Evolutionary conservation across 2,888 invertebrate genomes (phyloP).

Genomic region (Diaprepes abbreviatus): DNA sequence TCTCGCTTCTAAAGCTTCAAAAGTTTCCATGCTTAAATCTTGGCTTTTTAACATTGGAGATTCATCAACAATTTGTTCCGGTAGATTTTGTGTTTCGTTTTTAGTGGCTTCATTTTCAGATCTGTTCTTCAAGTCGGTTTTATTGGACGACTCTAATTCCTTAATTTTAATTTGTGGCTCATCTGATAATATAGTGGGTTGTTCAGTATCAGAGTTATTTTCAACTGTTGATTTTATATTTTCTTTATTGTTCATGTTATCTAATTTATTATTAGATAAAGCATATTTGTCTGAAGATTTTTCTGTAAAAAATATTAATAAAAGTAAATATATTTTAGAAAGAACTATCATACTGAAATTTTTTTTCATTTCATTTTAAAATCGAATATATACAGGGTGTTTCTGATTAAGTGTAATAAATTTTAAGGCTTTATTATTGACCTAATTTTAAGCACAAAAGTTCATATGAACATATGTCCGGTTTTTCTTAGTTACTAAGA

Average conservation of each 20-base stretch:
- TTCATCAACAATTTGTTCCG: neutral
- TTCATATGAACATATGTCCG: too few relatives aligned
- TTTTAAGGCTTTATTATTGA: too few relatives aligned
- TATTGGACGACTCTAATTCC: neutral
- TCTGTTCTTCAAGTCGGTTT: too few relatives aligned
- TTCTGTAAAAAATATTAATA: conserved; percentile 8
- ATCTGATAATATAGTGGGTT: neutral
- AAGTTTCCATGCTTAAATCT: conserved; percentile 63
- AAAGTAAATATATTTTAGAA: too few relatives aligned
- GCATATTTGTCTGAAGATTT: neutral
- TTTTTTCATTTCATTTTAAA: too few relatives aligned
- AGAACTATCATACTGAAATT: too few relatives aligned
- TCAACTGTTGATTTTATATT: neutral
- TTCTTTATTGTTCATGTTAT: neutral
- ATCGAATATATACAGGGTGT: too few relatives aligned
- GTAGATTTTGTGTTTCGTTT: neutral
- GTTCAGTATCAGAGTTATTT: neutral
- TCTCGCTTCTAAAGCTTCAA: conserved; percentile 65
- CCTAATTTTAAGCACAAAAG: too few relatives aligned
- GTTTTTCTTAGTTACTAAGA: too few relatives aligned
- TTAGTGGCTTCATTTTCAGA: neutral
- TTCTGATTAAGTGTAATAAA: too few relatives aligned
- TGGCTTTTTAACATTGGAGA: conserved; percentile 51
- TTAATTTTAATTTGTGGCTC: neutral
- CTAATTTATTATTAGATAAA: neutral